Evolutionary conservation across 2,888 invertebrate species (phyloP).

Genomic region (Heliconius ismenius): DNA sequence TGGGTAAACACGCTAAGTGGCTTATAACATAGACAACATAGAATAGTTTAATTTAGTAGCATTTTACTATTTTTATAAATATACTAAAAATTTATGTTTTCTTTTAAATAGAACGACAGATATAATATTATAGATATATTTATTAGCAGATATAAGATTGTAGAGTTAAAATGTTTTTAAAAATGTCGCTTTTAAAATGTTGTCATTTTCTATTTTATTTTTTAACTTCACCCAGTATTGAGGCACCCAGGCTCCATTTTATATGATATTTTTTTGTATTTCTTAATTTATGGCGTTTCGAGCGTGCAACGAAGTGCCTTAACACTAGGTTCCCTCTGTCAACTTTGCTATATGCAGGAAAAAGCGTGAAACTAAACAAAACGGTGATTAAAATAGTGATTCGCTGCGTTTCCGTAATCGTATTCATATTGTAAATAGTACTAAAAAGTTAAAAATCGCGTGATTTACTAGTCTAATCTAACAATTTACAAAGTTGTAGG

Average conservation of each 20-base stretch:
- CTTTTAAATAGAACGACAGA: neutral
- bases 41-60: neutral
- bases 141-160: neutral
- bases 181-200: neutral
- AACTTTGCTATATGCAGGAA: no score
- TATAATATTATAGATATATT: neutral
- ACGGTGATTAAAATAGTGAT: no score
- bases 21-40: neutral
- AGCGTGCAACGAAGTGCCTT: no score
- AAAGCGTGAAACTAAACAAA: no score
- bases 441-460: neutral
- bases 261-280: neutral
- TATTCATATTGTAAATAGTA: no score
- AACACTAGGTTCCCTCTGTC: no score
- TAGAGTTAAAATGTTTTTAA: neutral
- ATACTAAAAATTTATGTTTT: constrained; percentile 6
- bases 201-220: neutral
- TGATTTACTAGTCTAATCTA: neutral
- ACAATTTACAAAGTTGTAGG: constrained; percentile 1
- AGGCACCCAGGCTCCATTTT: neutral
- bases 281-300: no score
- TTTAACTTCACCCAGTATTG: neutral
- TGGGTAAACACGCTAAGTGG: neutral
- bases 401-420: no score
- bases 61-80: constrained; percentile 1